These are phyloP conservation scores for Caprella mutica DNA, from an alignment of 2,888 invertebrate genomes.

Conservation along the genomic window DNA sequence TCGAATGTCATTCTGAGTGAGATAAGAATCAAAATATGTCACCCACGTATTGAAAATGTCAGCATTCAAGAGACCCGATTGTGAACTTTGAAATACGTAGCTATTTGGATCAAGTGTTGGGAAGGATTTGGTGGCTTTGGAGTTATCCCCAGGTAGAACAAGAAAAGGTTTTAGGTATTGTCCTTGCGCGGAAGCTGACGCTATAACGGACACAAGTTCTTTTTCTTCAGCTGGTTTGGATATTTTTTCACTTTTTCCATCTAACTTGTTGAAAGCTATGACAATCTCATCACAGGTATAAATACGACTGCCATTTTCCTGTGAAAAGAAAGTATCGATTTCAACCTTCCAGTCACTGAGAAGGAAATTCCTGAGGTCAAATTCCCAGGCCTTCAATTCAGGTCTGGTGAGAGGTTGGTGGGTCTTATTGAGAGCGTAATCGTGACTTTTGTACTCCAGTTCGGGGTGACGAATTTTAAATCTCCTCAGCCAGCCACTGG, in stretches of 20 bases:
- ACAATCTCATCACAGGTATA: conserved; percentile 11
- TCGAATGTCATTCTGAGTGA: conserved; percentile 1
- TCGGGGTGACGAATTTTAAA: conserved; percentile 6
- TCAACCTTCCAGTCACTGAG: conserved; percentile 1
- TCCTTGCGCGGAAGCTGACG: conserved; percentile 4
- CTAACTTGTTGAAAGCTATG: conserved; percentile 5
- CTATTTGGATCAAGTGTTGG: background rate
- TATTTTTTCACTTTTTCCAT: background rate
- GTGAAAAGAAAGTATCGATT: background rate
- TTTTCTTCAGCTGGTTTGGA: background rate
- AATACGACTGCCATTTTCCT: conserved; percentile 10
- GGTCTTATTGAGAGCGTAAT: background rate
- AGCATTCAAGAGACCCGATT: background rate
- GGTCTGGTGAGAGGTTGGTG: background rate
- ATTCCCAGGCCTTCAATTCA: background rate
- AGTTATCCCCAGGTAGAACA: background rate
- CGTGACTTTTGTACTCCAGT: background rate
- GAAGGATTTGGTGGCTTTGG: background rate
- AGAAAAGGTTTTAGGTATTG: background rate
- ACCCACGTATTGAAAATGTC: conserved; percentile 5
- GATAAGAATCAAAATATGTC: conserved; percentile 6
- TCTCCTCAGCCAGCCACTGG: background rate
- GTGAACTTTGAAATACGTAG: background rate
- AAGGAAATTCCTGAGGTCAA: background rate
- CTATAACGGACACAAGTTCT: conserved; percentile 4